Base-by-base conservation (phyloP, 1,140 invertebrate genomes). In the Drosophila takahashii region DNA sequence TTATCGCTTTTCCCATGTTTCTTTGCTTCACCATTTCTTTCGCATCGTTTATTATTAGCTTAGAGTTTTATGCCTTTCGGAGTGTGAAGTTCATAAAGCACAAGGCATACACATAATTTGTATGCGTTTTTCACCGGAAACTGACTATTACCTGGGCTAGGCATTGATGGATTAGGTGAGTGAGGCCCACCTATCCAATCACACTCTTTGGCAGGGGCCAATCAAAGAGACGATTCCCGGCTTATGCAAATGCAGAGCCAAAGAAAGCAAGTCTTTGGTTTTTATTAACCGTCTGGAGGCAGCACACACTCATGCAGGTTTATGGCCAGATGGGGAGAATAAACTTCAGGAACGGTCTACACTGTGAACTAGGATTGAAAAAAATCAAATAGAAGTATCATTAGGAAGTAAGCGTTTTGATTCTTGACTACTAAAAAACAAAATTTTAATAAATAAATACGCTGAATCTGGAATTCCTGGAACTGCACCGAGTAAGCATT, bases 41-140 rank as follows among this genome's bases (percentile, higher is more conserved):
- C 44, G 47, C 34, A 50, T 47, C 71, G 61, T 48, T 71, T 75
- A 79, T 75, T 60, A 79, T 80, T 76, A 64, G 44, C 66, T 37
- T 69, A 56, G 34, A 65, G 62, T 48, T 62, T 64, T 72, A 79
- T 64, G 80, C 27, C 27, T 39, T n/a, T 15, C 39, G 37, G 41
- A 76, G 80, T 86, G 75, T 83, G 69, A 81, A 81, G 44, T 50
- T 67, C 65, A 76, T 34, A 51, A 64, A 61, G 61, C 56, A 41
- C 37, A 41, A 56, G 48, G 60, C 67, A 71, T 22, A 22, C 22
- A 22, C 22, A 22, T 86, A 81, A 81, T 77, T 86, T 76, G 67
- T 81, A 48, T 80, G 51, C 42, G n/a, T 57, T 57, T 80, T 80
- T n/a, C 39, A 51, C 64, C 81, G 81, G 81, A 86, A 86, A 83